Conservation (phyloP, 2,113 vertebrate species). For the Entomyzon cyanotis region DNA sequence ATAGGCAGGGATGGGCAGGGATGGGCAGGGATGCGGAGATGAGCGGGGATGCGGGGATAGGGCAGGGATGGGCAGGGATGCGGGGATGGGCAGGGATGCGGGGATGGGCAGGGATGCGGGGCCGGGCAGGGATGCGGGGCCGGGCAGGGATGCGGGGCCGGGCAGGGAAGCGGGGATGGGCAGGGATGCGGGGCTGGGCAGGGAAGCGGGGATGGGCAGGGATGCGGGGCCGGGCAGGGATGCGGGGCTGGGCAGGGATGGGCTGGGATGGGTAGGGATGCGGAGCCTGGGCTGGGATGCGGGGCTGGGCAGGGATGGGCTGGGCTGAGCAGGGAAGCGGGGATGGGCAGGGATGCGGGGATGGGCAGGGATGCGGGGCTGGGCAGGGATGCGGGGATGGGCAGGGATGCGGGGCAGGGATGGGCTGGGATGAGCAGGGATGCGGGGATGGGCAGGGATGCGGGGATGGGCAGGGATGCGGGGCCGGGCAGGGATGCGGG, state of each 20-base stretch:
- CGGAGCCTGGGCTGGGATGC: not conserved
- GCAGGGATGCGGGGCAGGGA: not conserved
- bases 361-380: not conserved
- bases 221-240: not conserved
- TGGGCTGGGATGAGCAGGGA: not conserved
- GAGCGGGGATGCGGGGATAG: not conserved
- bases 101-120: rapidly evolving
- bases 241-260: too few species aligned
- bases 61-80: not conserved
- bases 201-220: not conserved
- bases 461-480: too few species aligned
- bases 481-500: rapidly evolving
- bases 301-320: rapidly evolving
- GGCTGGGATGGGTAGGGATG: rapidly evolving
- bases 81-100: rapidly evolving
- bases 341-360: rapidly evolving
- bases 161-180: too few species aligned
- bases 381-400: not conserved
- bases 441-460: not conserved
- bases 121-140: not conserved
- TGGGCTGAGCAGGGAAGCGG: rapidly evolving
- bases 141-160: too few species aligned
- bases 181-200: too few species aligned
- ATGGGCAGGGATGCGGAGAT: rapidly evolving
- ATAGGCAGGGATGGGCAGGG: rapidly evolving